Evolutionary conservation across 2,888 invertebrate species (phyloP).

Genomic region (Seladonia tumulorum): DNA sequence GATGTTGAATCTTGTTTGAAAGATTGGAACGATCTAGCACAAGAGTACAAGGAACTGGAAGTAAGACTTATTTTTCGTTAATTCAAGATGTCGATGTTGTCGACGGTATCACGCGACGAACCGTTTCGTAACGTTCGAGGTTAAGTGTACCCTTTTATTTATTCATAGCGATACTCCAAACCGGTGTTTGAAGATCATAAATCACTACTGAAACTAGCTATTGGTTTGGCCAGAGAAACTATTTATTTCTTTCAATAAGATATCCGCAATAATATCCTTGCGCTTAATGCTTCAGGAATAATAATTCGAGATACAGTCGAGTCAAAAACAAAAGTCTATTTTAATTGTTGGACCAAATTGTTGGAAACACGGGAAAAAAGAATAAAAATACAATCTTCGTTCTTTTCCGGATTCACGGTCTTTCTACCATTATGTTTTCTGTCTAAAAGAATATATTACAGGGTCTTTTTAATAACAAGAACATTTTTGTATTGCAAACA

Average conservation of each 20-base stretch:
- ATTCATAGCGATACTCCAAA: constrained; percentile 13
- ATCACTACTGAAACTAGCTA: background rate
- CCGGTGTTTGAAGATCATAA: constrained; percentile 13
- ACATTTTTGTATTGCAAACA: constrained; percentile 80
- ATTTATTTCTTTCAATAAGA: background rate
- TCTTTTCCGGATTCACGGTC: background rate
- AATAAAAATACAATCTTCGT: background rate
- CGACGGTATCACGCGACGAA: constrained; percentile 18
- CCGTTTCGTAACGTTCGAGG: constrained; percentile 44
- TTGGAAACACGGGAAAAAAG: background rate
- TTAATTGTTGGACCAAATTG: background rate
- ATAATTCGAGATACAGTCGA: background rate
- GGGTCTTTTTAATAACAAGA: background rate
- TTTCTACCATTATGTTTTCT: background rate
- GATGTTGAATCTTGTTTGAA: constrained; percentile 86
- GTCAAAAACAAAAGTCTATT: background rate
- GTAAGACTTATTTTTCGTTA: constrained; percentile 83
- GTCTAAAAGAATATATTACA: background rate
- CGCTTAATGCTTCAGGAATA: background rate
- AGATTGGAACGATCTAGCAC: constrained; percentile 92
- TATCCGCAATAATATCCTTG: background rate
- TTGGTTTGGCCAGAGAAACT: background rate
- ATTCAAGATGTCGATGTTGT: constrained; percentile 16
- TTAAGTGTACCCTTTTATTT: constrained; percentile 57
- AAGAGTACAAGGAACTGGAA: constrained; percentile 93